A percentile compares a stretch with the other conserved stretches of the same genome.
phyloP scores from a whole-genome alignment of 2,113 vertebrate genomes.

The Chlorodrepanis virens region DNA sequence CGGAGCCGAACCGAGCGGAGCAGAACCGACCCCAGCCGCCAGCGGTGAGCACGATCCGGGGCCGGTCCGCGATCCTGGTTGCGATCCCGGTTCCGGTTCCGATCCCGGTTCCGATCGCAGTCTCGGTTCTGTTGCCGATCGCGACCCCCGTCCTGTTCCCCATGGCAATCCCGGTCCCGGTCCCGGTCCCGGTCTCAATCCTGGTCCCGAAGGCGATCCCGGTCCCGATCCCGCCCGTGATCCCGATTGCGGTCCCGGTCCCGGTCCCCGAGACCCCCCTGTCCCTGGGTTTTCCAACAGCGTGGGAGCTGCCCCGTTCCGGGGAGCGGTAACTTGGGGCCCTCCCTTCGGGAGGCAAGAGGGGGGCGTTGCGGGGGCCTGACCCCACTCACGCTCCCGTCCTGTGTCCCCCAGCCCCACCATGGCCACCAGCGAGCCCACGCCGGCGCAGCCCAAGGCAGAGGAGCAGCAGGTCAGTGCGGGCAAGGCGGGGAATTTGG shows the following conservation, averaged over 20 bases:
- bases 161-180: rapidly evolving
- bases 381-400: not conserved
- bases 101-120: not conserved
- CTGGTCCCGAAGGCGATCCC: not conserved
- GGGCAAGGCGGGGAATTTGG: too few species aligned
- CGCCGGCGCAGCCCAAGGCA: not conserved
- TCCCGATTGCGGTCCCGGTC: not conserved
- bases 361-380: not conserved
- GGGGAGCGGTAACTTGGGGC: not conserved
- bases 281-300: not conserved
- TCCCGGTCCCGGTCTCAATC: too few species aligned
- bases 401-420: not conserved
- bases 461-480: conserved; percentile 35
- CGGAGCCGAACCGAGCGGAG: not conserved
- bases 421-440: conserved; percentile 25
- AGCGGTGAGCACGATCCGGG: not conserved
- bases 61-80: not conserved
- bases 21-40: not conserved
- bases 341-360: too few species aligned
- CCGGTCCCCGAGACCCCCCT: not conserved
- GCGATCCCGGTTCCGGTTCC: too few species aligned
- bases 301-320: not conserved
- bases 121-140: not conserved
- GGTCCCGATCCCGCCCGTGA: not conserved
- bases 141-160: too few species aligned